Evolutionary conservation across 2,797 vertebrate species (phyloP).

Genomic region (Amblyopsis hoosieri): DNA sequence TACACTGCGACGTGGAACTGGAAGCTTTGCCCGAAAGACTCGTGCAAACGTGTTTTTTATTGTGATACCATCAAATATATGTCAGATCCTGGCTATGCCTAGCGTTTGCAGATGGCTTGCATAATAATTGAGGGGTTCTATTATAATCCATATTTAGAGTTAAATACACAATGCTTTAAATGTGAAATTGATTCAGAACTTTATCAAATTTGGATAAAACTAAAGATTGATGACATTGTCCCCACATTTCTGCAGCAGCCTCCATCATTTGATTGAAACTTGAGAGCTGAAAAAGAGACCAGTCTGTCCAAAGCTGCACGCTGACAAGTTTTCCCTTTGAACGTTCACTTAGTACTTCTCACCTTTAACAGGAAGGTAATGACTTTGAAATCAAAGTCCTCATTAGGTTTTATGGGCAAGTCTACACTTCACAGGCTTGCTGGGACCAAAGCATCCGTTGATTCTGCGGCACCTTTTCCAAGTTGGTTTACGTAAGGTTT

Average conservation of each 20-base stretch:
- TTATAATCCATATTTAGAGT: too few relatives aligned
- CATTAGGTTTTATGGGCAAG: slow-evolving; percentile 56
- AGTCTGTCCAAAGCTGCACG: slow-evolving; percentile 59
- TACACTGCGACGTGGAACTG: too few relatives aligned
- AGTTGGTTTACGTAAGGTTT: slow-evolving; percentile 40
- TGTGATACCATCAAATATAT: too few relatives aligned
- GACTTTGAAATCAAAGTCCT: slow-evolving; percentile 67
- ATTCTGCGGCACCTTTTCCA: slow-evolving; percentile 60
- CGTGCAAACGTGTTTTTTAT: too few relatives aligned
- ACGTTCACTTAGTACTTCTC: slow-evolving; percentile 75
- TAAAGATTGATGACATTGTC: background rate
- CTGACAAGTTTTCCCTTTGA: slow-evolving; percentile 70
- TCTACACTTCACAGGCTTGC: slow-evolving; percentile 55
- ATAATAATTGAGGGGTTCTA: too few relatives aligned
- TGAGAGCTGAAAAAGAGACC: background rate
- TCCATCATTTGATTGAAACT: background rate
- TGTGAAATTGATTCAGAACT: too few relatives aligned
- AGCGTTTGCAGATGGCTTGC: too few relatives aligned
- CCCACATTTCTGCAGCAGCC: background rate
- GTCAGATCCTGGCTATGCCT: too few relatives aligned
- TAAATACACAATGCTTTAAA: too few relatives aligned
- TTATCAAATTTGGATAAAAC: too few relatives aligned
- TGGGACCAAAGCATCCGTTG: slow-evolving; percentile 57
- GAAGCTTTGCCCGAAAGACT: too few relatives aligned
- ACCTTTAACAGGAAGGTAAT: slow-evolving; percentile 64